Conservation (phyloP, 2,888 invertebrate species). For the Ecliptopera silaceata region DNA sequence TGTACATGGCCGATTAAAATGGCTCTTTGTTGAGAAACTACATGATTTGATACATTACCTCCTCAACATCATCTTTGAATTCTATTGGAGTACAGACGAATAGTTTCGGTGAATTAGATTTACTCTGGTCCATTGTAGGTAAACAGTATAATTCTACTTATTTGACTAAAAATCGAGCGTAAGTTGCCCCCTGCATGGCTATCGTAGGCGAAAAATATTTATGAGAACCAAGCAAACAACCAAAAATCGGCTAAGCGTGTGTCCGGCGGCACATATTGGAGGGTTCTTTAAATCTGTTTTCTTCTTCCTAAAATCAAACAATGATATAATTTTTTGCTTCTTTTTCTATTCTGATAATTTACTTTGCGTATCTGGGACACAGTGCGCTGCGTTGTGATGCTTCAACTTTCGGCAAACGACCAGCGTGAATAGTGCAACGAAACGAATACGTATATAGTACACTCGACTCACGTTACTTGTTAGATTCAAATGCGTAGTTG, state of each 20-base stretch:
- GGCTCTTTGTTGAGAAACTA: constrained; percentile 78
- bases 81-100: constrained; percentile 92
- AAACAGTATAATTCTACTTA: constrained; percentile 76
- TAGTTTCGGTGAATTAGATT: constrained; percentile 87
- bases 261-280: constrained; percentile 44
- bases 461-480: too few species aligned
- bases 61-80: constrained; percentile 95
- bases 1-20: constrained; percentile 80
- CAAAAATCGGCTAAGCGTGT: constrained; percentile 66
- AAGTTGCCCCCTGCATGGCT: constrained; percentile 85
- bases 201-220: constrained; percentile 83
- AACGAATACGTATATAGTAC: too few species aligned
- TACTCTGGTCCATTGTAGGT: constrained; percentile 83
- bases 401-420: too few species aligned
- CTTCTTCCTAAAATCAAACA: too few species aligned
- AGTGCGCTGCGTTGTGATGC: too few species aligned
- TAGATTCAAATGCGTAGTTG: too few species aligned
- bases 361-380: too few species aligned
- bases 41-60: constrained; percentile 86
- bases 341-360: too few species aligned
- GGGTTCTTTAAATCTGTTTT: constrained; percentile 27
- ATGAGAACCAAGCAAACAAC: constrained; percentile 69
- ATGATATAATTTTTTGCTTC: too few species aligned
- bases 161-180: constrained; percentile 83
- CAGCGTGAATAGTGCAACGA: too few species aligned